Percentiles rank a stretch among this genome's conserved stretches.
phyloP scores from a whole-genome alignment of 2,797 vertebrate genomes.

The Arctocebus calabarensis region DNA sequence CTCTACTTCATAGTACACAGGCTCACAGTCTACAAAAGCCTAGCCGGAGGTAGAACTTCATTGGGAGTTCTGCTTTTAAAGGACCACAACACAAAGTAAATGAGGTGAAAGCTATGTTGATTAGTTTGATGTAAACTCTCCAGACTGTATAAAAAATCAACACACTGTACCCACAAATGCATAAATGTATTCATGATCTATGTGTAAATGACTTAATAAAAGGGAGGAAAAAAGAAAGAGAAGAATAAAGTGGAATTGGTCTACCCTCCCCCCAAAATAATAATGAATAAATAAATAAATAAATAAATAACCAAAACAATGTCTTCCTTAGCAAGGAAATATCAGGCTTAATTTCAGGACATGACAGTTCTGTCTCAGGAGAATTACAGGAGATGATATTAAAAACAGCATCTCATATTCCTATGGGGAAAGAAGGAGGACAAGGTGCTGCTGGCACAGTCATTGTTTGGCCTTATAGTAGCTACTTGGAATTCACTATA shows the following conservation, averaged over 20 bases:
- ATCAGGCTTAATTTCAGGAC: slow-evolving; percentile 22
- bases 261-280: too few relatives aligned
- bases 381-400: slow-evolving; percentile 10
- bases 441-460: background rate
- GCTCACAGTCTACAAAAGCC: background rate
- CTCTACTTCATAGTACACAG: background rate
- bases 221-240: too few relatives aligned
- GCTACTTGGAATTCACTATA: slow-evolving; percentile 14
- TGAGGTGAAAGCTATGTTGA: too few relatives aligned
- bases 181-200: too few relatives aligned
- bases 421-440: background rate
- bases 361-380: slow-evolving; percentile 28
- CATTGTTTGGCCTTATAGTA: background rate
- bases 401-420: slow-evolving; percentile 2
- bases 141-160: too few relatives aligned
- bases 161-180: too few relatives aligned
- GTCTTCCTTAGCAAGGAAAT: slow-evolving; percentile 28
- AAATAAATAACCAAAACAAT: background rate
- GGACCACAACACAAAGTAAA: background rate
- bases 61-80: background rate
- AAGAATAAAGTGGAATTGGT: too few relatives aligned
- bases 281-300: too few relatives aligned
- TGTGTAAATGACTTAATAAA: too few relatives aligned
- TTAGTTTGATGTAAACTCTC: too few relatives aligned
- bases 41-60: background rate